Evolutionary conservation across 2,797 vertebrate species (phyloP).

Genomic region (Hippopotamyrus pictus): DNA sequence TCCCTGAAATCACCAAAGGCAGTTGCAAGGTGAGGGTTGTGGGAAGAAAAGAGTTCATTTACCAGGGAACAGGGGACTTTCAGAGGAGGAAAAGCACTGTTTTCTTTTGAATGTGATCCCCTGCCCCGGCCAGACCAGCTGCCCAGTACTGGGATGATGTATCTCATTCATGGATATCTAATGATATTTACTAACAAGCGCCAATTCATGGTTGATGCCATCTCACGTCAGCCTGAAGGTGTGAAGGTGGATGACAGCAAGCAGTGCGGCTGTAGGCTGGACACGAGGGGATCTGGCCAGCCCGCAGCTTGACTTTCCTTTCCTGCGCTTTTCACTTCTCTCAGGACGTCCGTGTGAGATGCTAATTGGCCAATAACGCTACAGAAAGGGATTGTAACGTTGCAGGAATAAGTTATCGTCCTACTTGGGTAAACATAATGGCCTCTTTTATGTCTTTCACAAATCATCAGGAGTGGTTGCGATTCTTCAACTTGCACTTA

Average conservation of each 20-base stretch:
- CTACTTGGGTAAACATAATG: not conserved
- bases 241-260: not conserved
- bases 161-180: not conserved
- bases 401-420: not conserved
- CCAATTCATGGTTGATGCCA: not conserved
- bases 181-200: not conserved
- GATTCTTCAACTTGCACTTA: not conserved
- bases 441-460: not conserved
- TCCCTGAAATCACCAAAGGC: not conserved
- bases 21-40: not conserved
- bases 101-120: not conserved
- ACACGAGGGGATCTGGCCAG: not conserved
- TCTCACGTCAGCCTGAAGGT: not conserved
- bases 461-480: slow-evolving; percentile 2
- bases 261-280: not conserved
- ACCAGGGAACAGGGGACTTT: not conserved
- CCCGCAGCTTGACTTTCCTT: not conserved
- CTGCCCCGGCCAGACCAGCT: not conserved
- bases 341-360: not conserved
- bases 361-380: not conserved
- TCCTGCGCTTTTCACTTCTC: not conserved
- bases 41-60: not conserved
- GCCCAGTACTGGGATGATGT: not conserved
- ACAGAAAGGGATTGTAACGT: not conserved
- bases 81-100: not conserved